Conservation (phyloP, 2,113 vertebrate genomes). For the Lepus europaeus region DNA sequence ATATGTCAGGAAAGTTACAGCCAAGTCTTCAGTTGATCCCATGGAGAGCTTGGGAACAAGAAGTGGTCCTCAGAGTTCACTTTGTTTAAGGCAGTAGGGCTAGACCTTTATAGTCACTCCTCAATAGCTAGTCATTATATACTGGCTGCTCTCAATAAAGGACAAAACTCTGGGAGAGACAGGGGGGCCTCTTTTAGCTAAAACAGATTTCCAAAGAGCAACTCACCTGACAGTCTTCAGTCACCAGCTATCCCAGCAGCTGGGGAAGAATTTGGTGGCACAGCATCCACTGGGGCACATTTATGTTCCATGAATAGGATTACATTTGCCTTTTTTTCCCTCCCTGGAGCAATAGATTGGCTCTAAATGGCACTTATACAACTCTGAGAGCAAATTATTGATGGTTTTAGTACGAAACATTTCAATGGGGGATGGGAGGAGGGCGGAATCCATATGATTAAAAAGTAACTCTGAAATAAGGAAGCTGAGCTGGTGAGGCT, state of each 20-base stretch:
- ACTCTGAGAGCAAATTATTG: neutral
- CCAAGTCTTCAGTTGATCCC: neutral
- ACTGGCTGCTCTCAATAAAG: neutral
- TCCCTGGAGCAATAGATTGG: conserved; percentile 41
- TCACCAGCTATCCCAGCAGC: neutral
- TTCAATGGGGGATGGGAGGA: conserved; percentile 18
- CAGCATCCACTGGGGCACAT: neutral
- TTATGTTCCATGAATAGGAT: neutral
- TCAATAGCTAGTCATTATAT: neutral
- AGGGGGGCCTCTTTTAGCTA: neutral
- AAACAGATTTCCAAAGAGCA: neutral
- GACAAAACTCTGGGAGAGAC: neutral
- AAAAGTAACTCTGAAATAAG: conserved; percentile 48
- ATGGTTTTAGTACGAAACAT: conserved; percentile 54
- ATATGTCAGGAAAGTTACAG: neutral
- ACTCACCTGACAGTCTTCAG: neutral
- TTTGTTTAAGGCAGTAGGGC: neutral
- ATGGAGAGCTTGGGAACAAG: neutral
- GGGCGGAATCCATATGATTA: conserved; percentile 16
- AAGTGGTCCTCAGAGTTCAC: neutral
- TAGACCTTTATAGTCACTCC: neutral
- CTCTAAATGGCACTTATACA: neutral
- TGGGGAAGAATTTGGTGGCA: neutral
- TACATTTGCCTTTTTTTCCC: neutral
- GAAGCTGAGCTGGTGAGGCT: conserved; percentile 13